Evolutionary conservation across 2,888 invertebrate genomes (phyloP), one percentile per base, ranked within the genome.

Genomic region (Hyposoter didymator): DNA sequence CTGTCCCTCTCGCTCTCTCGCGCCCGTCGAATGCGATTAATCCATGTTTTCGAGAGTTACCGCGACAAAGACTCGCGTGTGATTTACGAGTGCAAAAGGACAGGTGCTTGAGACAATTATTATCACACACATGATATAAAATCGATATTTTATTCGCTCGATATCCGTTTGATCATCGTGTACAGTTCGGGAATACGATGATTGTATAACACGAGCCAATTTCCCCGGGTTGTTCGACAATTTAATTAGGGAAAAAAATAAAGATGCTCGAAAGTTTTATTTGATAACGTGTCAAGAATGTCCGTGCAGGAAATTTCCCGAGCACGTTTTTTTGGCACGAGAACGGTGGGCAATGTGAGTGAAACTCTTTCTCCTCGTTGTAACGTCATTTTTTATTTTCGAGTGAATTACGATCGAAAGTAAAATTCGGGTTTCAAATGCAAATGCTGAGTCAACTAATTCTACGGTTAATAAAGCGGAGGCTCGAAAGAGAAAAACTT

Each of bases 51-150:
- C 17, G 62, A 64, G 74, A 62, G 32, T 39, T 14, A 2, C 22
- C 43, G 62, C 49, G 59, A 74, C 14, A 62, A 22, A 22, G 10
- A 49, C n/a, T 10, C 35, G 22, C 17, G 19, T 19, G 59, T 22
- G 73, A 73, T 73, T 73, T 74, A 74, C 62, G 62, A 74, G 59
- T 62, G 74, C 74, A 45, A 28, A 52, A 28, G 17, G 64, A 49
- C 74, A 74, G 62, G 47, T 74, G 75, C 47, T 32, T 1, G 47
- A 66, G 64, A 75, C 64, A 75, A 74, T 43, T 39, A 32, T 66
- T 49, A 49, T 66, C 47, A 35, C 75, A 32, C 10, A 62, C 35
- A 64, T 49, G 75, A n/a, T 75, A n/a, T 75, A 43, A 45, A 62
- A 75, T 64, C 75, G 75, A 75, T 75, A 64, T 75, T 64, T 64